Percentiles rank a stretch among this genome's conserved stretches.
phyloP scores from a whole-genome alignment of 2,797 vertebrate genomes.

The Malurus splendens region DNA sequence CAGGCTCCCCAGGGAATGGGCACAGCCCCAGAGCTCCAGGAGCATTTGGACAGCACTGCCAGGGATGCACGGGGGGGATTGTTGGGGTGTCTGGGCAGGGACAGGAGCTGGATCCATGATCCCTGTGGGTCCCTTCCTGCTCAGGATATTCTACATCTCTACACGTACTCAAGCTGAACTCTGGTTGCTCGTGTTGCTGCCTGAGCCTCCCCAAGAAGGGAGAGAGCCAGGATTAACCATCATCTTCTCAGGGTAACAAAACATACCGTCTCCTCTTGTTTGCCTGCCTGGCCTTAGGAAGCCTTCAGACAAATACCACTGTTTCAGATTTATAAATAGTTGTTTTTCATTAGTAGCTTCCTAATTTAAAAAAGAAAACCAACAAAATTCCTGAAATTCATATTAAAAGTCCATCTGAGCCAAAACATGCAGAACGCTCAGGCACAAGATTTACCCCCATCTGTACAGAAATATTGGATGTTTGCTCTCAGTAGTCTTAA shows the following conservation, averaged over 20 bases:
- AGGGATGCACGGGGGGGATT: not conserved
- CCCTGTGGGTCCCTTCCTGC: not conserved
- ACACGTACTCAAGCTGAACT: not conserved
- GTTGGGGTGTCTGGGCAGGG: not conserved
- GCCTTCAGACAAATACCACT: not conserved
- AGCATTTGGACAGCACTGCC: accelerated
- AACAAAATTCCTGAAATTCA: not conserved
- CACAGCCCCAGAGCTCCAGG: not conserved
- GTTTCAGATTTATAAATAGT: not conserved
- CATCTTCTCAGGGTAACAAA: not conserved
- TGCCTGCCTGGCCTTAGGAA: not conserved
- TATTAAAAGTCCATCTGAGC: not conserved
- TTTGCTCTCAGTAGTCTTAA: not conserved
- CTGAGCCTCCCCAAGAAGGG: not conserved
- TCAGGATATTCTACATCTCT: not conserved
- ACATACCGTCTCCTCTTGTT: not conserved
- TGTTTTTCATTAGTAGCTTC: not conserved
- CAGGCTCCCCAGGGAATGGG: not conserved
- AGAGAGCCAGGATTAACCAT: not conserved
- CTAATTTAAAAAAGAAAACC: not conserved
- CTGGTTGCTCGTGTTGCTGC: accelerated
- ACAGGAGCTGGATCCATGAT: accelerated
- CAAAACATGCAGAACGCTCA: not conserved
- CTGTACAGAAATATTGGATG: not conserved
- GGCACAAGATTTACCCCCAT: not conserved